Base-by-base conservation (phyloP, 2,113 vertebrate genomes). In the Macroglossus sobrinus region DNA sequence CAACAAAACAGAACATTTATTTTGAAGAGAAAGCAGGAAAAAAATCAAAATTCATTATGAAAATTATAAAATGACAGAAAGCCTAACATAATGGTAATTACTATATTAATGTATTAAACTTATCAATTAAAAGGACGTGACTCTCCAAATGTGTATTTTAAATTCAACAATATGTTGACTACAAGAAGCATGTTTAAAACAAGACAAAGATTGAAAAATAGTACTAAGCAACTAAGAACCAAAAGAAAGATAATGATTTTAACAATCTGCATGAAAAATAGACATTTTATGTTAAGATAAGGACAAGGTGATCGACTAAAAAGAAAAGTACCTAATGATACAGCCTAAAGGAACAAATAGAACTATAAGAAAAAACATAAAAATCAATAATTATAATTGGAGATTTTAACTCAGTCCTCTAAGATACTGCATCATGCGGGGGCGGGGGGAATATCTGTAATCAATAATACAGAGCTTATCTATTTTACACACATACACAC, bases 61-160 rank as follows among this genome's bases (percentile, higher is more conserved):
- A 91, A 93, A 96, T 35, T 61, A 50, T 47, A 81, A 89, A 53
- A 68, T 68, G 66, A 85, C 35, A 93, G 35, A 94, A 91, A 72
- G 68, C 9, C 35, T 86, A 82, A 88, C 30, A 66, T 38, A n/a
- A 84, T 24, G 30, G 50, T 59, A 94, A 91, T 79, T 57, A 57
- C 2, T 75, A 50, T 76, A 94, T 81, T 92, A 92, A 87, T 93
- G 74, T 9, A 75, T 90, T 84, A 59, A 71, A 89, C 24, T 86
- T 33, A 87, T 22, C 59, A 80, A 75, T 72, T 84, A 68, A 92
- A 90, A 90, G 45, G 47, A 11, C 84, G 21, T 45, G 35, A 82
- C n/a, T 93, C 47, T 74, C 33, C 38, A 80, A 91, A 55, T 57
- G 0, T 28, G 53, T 80, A 88, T 95, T 68, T 75, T 76, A 68